phyloP scores from a whole-genome alignment of 2,797 vertebrate genomes.

The Mormyrops boulengeri region DNA sequence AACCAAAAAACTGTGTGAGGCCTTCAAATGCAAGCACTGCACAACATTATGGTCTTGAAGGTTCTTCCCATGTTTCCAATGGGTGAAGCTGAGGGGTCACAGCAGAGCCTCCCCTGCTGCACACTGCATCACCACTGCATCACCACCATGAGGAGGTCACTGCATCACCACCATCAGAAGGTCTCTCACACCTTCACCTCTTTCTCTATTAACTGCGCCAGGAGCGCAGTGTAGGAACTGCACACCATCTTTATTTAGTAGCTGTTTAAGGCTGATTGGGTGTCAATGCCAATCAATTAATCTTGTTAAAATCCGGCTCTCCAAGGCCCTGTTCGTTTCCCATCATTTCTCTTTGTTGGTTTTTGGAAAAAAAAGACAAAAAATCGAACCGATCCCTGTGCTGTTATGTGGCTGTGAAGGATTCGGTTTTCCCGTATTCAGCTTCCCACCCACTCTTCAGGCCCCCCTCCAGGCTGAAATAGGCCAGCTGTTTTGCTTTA shows the following conservation, averaged over 20 bases:
- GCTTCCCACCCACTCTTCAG: neutral
- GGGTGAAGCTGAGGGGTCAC: neutral
- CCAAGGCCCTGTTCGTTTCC: neutral
- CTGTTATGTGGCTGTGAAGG: neutral
- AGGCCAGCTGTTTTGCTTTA: neutral
- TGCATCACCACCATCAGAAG: neutral
- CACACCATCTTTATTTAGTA: neutral
- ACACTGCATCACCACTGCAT: neutral
- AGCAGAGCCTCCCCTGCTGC: neutral
- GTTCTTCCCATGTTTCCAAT: neutral
- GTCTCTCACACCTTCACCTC: neutral
- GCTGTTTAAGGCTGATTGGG: neutral
- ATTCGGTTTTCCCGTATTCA: neutral
- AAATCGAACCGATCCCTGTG: neutral
- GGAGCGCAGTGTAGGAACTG: neutral
- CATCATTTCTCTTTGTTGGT: neutral
- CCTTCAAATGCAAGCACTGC: neutral
- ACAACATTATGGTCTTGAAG: neutral
- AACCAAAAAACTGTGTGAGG: neutral
- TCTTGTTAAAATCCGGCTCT: neutral
- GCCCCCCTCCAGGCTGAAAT: neutral
- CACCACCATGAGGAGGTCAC: neutral
- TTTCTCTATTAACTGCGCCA: neutral
- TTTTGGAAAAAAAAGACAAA: neutral
- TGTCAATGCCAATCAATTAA: neutral